A percentile compares a stretch with the other conserved stretches of the same genome.
phyloP scores from a whole-genome alignment of 2,888 invertebrate genomes.

The Microplitis deprimator region DNA sequence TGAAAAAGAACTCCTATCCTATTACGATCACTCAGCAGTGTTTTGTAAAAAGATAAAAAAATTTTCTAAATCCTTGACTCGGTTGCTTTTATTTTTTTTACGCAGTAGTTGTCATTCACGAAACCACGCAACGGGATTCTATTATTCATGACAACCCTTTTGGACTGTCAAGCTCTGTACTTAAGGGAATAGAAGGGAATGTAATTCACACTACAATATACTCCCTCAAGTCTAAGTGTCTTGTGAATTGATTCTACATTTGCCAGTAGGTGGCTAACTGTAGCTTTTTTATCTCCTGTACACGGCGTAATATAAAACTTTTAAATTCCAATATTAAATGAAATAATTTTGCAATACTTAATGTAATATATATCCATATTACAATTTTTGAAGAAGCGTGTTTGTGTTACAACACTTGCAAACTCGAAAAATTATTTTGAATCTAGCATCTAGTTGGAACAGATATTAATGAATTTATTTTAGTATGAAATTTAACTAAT shows the following conservation, averaged over 20 bases:
- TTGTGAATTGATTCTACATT: neutral
- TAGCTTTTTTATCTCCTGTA: neutral
- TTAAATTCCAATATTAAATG: neutral
- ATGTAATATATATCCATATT: slow-evolving; percentile 36
- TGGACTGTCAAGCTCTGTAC: neutral
- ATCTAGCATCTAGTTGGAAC: no score
- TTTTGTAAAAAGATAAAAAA: neutral
- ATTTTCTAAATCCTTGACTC: neutral
- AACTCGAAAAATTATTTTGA: no score
- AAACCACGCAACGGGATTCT: slow-evolving; percentile 19
- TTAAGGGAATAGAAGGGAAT: slow-evolving; percentile 1
- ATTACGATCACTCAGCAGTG: slow-evolving; percentile 1
- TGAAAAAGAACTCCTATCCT: neutral
- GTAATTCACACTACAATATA: slow-evolving; percentile 1
- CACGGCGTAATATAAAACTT: neutral
- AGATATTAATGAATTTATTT: no score
- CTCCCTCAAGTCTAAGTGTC: neutral
- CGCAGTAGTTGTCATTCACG: slow-evolving; percentile 23
- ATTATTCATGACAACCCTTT: slow-evolving; percentile 34
- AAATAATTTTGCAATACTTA: neutral
- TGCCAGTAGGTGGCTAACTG: neutral
- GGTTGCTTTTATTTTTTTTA: neutral
- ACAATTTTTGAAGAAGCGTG: slow-evolving; percentile 23
- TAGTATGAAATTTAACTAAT: no score
- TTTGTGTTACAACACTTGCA: neutral